Conservation (phyloP, 2,113 vertebrate genomes). For the Junco hyemalis region DNA sequence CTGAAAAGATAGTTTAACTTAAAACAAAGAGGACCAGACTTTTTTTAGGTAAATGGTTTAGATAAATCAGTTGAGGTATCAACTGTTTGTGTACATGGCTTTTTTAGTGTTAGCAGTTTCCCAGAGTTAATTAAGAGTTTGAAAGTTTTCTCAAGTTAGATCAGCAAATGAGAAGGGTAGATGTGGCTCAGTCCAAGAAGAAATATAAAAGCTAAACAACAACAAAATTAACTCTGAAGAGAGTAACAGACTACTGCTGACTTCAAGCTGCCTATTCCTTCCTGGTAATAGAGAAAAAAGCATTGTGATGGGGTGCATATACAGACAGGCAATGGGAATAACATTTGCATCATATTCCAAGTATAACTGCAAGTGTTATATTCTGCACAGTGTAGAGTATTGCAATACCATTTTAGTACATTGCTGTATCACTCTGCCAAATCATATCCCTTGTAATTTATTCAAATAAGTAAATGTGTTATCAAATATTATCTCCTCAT, state of each 20-base stretch:
- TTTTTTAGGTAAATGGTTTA: background rate
- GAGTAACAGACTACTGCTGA: background rate
- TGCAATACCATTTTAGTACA: background rate
- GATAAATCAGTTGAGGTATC: background rate
- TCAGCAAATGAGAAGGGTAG: background rate
- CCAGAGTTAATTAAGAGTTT: background rate
- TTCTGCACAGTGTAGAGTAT: background rate
- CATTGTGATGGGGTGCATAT: fast-evolving
- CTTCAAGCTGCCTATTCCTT: background rate
- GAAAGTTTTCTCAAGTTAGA: background rate
- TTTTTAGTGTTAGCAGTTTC: background rate
- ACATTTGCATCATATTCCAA: background rate
- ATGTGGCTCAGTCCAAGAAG: background rate
- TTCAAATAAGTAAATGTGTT: background rate
- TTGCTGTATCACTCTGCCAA: background rate
- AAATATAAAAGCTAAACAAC: background rate
- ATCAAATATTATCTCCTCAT: background rate
- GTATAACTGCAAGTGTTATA: background rate
- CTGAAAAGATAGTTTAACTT: background rate
- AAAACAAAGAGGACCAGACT: background rate
- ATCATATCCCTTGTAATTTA: background rate
- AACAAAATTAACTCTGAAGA: background rate
- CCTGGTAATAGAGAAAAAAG: background rate
- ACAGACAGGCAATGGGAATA: background rate
- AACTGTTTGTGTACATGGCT: background rate